Percentiles rank a stretch among this genome's conserved stretches.
Evolutionary conservation across 2,113 vertebrate species (phyloP).

Genomic region (Galbula dea): DNA sequence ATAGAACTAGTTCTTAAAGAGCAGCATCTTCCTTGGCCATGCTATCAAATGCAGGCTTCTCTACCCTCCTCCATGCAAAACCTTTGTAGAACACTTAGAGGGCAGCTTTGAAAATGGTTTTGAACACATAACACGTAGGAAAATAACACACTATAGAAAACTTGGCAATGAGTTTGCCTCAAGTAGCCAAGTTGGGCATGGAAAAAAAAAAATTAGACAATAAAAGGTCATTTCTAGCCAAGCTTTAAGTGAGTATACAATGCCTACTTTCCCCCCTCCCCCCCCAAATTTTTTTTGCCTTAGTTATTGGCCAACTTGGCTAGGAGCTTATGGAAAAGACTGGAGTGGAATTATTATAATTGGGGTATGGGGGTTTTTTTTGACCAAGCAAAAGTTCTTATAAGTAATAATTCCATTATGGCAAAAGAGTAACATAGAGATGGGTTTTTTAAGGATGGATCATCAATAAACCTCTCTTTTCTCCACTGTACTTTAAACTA

Average conservation of each 20-base stretch:
- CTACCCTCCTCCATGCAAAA: not conserved
- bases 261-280: not conserved
- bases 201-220: constrained; percentile 38
- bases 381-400: not conserved
- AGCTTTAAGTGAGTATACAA: constrained; percentile 15
- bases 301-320: constrained; percentile 31
- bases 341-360: constrained; percentile 32
- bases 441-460: not conserved
- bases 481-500: not conserved
- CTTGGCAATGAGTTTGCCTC: not conserved
- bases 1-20: not conserved
- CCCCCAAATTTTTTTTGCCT: not conserved
- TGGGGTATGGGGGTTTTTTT: not conserved
- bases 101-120: not conserved
- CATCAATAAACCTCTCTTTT: not conserved
- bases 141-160: not conserved
- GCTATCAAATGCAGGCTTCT: not conserved
- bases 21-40: not conserved
- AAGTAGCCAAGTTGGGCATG: constrained; percentile 16
- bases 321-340: constrained; percentile 28
- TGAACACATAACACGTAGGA: not conserved
- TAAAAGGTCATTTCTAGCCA: constrained; percentile 24
- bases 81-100: not conserved
- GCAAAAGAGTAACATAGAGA: not conserved
- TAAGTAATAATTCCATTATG: not conserved